Percentiles rank a stretch among this genome's conserved stretches.
These are phyloP conservation scores for Selene dorsalis DNA, from an alignment of 2,797 vertebrate genomes.

Conservation along the genomic window DNA sequence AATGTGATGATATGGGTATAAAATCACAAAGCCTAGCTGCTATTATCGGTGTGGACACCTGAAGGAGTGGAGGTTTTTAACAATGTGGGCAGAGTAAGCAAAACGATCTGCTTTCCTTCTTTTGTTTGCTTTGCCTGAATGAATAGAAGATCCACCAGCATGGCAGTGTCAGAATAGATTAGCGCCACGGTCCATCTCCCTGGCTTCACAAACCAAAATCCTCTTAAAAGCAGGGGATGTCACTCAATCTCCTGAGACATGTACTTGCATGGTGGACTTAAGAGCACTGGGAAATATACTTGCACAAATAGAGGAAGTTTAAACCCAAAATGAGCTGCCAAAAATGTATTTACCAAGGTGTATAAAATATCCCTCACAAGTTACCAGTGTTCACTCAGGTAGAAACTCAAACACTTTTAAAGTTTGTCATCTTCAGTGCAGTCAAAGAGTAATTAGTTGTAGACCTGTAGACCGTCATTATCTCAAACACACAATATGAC, in stretches of 20 bases:
- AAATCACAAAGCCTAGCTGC: constrained; percentile 40
- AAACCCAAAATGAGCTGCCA: constrained; percentile 64
- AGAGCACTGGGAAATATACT: constrained; percentile 72
- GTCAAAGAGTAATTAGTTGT: not conserved
- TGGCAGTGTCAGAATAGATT: constrained; percentile 82
- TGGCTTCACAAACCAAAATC: constrained; percentile 79
- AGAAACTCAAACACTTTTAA: constrained; percentile 11
- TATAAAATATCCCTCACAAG: constrained; percentile 13
- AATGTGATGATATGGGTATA: constrained; percentile 53
- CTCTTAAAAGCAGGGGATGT: constrained; percentile 79
- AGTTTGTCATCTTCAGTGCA: constrained; percentile 8
- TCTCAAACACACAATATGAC: constrained; percentile 8
- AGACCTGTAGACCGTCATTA: not conserved
- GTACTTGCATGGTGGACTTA: constrained; percentile 73
- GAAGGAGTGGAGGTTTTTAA: constrained; percentile 52
- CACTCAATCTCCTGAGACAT: constrained; percentile 79
- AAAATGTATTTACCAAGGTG: constrained; percentile 52
- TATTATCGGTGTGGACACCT: constrained; percentile 51
- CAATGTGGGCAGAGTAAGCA: constrained; percentile 69
- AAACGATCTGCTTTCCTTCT: constrained; percentile 52
- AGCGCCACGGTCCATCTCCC: constrained; percentile 77
- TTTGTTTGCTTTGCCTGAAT: constrained; percentile 78
- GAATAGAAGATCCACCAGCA: constrained; percentile 78
- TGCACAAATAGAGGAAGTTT: constrained; percentile 75
- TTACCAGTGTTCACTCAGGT: constrained; percentile 2